phyloP scores from a whole-genome alignment of 1,140 invertebrate species.

The Prorops nasuta region DNA sequence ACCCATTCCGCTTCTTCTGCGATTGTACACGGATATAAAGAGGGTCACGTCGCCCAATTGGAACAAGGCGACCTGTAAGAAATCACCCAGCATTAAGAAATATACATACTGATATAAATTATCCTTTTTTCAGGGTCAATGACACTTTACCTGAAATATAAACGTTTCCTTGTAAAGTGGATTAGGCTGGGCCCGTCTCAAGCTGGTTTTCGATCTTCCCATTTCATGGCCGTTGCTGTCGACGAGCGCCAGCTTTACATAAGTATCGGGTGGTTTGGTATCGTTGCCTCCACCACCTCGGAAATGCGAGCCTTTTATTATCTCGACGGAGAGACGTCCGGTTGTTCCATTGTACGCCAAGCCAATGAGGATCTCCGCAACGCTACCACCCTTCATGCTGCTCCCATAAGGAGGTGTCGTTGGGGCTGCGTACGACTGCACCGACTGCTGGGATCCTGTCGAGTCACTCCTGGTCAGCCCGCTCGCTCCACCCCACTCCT shows the following conservation, averaged over 20 bases:
- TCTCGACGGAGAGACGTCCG: slow-evolving; percentile 87
- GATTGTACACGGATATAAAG: slow-evolving; percentile 91
- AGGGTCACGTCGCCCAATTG: slow-evolving; percentile 94
- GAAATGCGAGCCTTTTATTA: slow-evolving; percentile 92
- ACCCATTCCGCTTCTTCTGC: slow-evolving; percentile 80
- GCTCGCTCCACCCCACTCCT: slow-evolving; percentile 50
- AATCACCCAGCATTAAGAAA: neutral
- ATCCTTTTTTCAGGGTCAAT: neutral
- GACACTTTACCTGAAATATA: slow-evolving; percentile 78
- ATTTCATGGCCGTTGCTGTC: slow-evolving; percentile 92
- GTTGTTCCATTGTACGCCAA: slow-evolving; percentile 91
- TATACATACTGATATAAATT: neutral
- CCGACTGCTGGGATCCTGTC: slow-evolving; percentile 88
- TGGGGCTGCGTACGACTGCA: slow-evolving; percentile 56
- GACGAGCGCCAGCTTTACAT: slow-evolving; percentile 87
- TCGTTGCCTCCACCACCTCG: slow-evolving; percentile 61
- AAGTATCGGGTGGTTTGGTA: slow-evolving; percentile 82
- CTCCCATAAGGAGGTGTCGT: slow-evolving; percentile 57
- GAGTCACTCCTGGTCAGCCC: slow-evolving; percentile 88
- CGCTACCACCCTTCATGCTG: slow-evolving; percentile 74
- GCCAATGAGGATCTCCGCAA: slow-evolving; percentile 85
- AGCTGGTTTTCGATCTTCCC: slow-evolving; percentile 85
- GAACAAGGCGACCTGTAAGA: slow-evolving; percentile 81
- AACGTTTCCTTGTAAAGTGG: slow-evolving; percentile 95
- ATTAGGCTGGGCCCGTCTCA: slow-evolving; percentile 88